phyloP scores from a whole-genome alignment of 2,888 invertebrate genomes.

The Eueremaeus valkanovi region DNA sequence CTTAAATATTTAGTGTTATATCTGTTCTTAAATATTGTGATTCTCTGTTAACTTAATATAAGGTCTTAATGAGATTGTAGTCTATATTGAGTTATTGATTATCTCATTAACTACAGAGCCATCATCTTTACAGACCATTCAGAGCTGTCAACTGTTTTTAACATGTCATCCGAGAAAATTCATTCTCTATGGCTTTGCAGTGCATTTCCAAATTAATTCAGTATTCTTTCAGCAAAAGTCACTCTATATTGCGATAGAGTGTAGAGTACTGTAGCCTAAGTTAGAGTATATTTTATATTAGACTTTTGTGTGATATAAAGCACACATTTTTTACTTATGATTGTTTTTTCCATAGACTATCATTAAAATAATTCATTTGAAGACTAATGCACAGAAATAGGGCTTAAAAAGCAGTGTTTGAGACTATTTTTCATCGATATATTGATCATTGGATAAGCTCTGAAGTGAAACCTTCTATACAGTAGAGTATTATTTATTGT shows the following conservation, averaged over 20 bases:
- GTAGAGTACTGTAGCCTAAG: too few species aligned
- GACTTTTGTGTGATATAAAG: neutral
- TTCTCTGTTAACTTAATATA: neutral
- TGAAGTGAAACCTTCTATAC: neutral
- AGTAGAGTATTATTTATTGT: neutral
- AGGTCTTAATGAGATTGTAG: neutral
- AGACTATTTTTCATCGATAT: neutral
- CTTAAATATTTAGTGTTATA: too few species aligned
- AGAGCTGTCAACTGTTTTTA: constrained; percentile 8
- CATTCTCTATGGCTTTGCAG: neutral
- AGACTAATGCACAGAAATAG: neutral
- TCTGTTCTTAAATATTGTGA: neutral
- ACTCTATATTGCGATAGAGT: too few species aligned
- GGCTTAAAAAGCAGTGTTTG: constrained; percentile 22
- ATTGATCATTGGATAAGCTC: neutral
- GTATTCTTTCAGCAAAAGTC: constrained; percentile 2
- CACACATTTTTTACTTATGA: constrained; percentile 13
- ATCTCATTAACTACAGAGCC: neutral
- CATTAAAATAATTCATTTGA: constrained; percentile 29
- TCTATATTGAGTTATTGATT: constrained; percentile 21
- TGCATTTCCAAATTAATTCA: constrained; percentile 6
- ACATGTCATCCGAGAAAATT: constrained; percentile 29
- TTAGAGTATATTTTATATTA: neutral
- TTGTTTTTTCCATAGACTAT: constrained; percentile 21
- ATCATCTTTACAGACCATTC: neutral